Conservation (phyloP, 2,888 invertebrate species). For the Conops quadrifasciatus region DNA sequence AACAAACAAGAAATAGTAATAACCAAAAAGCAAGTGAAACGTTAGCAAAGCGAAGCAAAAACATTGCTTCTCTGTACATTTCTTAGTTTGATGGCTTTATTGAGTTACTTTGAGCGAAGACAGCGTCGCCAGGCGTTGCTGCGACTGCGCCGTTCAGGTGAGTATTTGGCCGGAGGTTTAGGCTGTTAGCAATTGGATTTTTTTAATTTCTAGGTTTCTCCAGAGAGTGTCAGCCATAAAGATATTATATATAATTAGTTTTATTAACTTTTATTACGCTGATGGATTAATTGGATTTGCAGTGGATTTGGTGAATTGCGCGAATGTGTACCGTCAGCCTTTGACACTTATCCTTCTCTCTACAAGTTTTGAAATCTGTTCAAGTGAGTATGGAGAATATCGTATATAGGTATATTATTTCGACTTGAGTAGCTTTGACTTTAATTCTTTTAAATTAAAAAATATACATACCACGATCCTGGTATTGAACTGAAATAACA, state of each 20-base stretch:
- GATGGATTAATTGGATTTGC: not conserved
- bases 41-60: slow-evolving; percentile 8
- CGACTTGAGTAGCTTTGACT: no score
- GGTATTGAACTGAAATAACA: no score
- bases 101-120: not conserved
- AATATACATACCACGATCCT: no score
- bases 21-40: not conserved
- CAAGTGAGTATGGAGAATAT: no score
- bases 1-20: slow-evolving; percentile 2
- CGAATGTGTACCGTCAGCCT: no score
- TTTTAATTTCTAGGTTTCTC: not conserved
- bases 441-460: no score
- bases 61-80: not conserved
- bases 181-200: not conserved
- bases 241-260: not conserved
- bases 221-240: not conserved
- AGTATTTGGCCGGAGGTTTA: not conserved
- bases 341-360: no score
- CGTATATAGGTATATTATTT: no score
- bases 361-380: no score
- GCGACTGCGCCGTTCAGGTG: not conserved
- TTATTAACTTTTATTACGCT: not conserved
- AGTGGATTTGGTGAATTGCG: not conserved
- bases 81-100: no score
- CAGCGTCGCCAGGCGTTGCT: not conserved